These are phyloP conservation scores for Caerostris extrusa DNA, from an alignment of 1,140 invertebrate species.

Conservation along the genomic window DNA sequence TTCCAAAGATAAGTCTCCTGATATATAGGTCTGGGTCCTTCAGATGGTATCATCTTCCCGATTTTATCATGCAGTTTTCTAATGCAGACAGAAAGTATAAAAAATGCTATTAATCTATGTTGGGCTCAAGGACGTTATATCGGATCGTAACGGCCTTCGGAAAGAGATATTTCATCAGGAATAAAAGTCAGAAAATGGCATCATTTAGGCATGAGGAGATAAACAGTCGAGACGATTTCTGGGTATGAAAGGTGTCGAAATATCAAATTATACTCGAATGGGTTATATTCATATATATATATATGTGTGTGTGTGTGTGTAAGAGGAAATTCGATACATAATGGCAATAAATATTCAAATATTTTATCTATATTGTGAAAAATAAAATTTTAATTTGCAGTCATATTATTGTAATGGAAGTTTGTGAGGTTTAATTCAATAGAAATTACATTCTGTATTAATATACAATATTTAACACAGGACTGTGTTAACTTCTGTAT, in stretches of 20 bases:
- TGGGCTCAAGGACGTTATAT: constrained; percentile 8
- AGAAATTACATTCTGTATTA: too few relatives aligned
- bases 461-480: too few relatives aligned
- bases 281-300: not conserved
- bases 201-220: not conserved
- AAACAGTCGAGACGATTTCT: not conserved
- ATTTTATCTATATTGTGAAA: too few relatives aligned
- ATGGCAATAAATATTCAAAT: too few relatives aligned
- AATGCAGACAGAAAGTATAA: not conserved
- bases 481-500: too few relatives aligned
- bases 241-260: not conserved
- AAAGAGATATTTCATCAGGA: not conserved
- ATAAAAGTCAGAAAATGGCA: constrained; percentile 9
- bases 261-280: not conserved
- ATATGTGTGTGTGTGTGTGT: too few relatives aligned
- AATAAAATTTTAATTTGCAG: too few relatives aligned
- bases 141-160: not conserved
- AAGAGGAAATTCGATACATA: too few relatives aligned
- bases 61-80: not conserved
- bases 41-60: not conserved
- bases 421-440: too few relatives aligned
- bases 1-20: not conserved
- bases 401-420: too few relatives aligned
- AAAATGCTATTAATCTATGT: not conserved
- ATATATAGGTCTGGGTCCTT: not conserved